Evolutionary conservation across 2,797 vertebrate species (phyloP).

Genomic region (Chaenodraco wilsoni): DNA sequence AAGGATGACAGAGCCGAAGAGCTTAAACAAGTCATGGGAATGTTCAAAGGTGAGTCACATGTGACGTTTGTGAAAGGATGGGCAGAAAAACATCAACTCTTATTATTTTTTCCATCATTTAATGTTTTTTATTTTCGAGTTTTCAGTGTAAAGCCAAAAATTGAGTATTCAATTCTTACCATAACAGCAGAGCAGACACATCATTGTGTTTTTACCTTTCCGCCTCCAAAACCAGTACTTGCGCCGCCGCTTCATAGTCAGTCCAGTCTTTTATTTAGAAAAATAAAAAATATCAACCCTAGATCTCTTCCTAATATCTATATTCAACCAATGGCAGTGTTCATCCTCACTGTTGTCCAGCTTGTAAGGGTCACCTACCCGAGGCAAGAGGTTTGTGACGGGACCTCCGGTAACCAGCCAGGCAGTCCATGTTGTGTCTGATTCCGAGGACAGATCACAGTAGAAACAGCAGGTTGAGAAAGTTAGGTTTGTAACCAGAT

Average conservation of each 20-base stretch:
- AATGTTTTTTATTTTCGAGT: neutral
- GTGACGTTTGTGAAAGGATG: conserved; percentile 28
- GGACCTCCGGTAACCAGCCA: conserved; percentile 53
- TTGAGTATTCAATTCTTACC: conserved; percentile 68
- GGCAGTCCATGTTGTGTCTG: conserved; percentile 66
- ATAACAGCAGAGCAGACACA: conserved; percentile 79
- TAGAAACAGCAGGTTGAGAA: neutral
- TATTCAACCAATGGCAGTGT: conserved; percentile 17
- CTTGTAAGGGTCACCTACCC: conserved; percentile 68
- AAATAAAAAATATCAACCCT: conserved; percentile 20
- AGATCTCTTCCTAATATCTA: conserved; percentile 1
- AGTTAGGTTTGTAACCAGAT: neutral
- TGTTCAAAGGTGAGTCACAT: conserved; percentile 21
- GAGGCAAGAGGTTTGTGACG: conserved; percentile 44
- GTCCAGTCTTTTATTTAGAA: conserved; percentile 66
- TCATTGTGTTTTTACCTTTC: conserved; percentile 78
- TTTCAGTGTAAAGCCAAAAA: conserved; percentile 3
- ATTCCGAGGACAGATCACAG: neutral
- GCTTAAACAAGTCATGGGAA: conserved; percentile 10
- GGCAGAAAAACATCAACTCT: neutral
- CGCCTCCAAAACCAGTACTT: conserved; percentile 87
- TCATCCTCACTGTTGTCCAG: conserved; percentile 22
- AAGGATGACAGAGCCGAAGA: conserved; percentile 5
- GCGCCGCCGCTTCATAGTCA: conserved; percentile 80
- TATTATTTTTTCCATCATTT: neutral